Evolutionary conservation across 2,888 invertebrate genomes (phyloP), one percentile per base, ranked within the genome.

Genomic region (Eristalis pertinax): DNA sequence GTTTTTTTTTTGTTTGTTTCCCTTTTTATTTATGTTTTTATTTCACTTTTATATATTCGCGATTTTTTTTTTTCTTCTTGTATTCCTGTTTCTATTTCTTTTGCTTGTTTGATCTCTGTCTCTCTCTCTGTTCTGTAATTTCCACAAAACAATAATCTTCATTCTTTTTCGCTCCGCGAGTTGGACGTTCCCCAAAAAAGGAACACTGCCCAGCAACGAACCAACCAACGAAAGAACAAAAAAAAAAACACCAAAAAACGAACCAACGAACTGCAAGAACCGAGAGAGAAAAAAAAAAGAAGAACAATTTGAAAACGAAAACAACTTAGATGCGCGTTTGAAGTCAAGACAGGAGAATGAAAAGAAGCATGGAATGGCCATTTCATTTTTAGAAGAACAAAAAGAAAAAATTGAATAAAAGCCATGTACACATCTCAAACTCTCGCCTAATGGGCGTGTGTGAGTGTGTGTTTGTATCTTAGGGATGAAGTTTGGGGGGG

Each of bases 131-230:
- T 69, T 76, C 13, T 75, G 24, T 65, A 75, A 13, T 58, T 76
- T 64, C 50, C 68, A 74, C 74, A 83, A 63, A 86, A 83, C 77
- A 83, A 86, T 82, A 77, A 87, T 83, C 78, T 64, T 70, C 68
- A 87, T 76, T 83, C 74, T 79, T 83, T 58, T 43, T 58, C 58
- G 43, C n/a, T 50, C 69, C 19, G 50, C 68, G 22, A 8, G 22
- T 60, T 38, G 60, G 60, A 38, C 80, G 26, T 56, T 29, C 26
- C 62, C 7, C 50, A 50, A 50, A 50, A 19, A 50, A 50, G 50
- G 50, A 19, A 19, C 19, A 50, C 50, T 50, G 50, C 8, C 50
- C 50, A 50, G 19, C 19, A 32, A 26, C 38, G n/a, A 58, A n/a
- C 43, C 5, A 15, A n/a, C 7, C 13, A 43, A 15, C n/a, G 1